Percentiles rank a stretch among this genome's conserved stretches.
phyloP scores from a whole-genome alignment of 2,797 vertebrate species.

The Mormyrops boulengeri region DNA sequence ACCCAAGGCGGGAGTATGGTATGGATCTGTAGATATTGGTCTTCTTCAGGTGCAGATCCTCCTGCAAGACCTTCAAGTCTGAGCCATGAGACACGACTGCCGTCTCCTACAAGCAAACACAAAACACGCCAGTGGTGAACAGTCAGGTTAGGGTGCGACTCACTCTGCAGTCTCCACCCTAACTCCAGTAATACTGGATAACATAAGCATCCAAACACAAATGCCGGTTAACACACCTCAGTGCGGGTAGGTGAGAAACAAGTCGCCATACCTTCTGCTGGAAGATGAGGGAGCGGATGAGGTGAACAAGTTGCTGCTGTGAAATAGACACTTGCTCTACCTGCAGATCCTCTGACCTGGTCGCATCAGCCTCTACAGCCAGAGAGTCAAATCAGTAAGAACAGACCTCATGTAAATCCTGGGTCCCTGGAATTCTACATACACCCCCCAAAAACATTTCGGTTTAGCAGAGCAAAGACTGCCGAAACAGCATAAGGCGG shows the following conservation, averaged over 20 bases:
- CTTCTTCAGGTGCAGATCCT: slow-evolving; percentile 62
- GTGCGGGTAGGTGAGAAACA: not conserved
- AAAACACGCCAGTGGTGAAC: not conserved
- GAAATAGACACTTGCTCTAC: slow-evolving; percentile 43
- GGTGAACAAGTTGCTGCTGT: slow-evolving; percentile 57
- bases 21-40: slow-evolving; percentile 60
- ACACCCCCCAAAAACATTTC: not conserved
- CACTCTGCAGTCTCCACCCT: not conserved
- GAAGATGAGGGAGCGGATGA: slow-evolving; percentile 56
- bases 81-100: slow-evolving; percentile 40
- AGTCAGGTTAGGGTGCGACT: not conserved
- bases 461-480: not conserved
- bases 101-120: slow-evolving; percentile 39
- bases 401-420: not conserved
- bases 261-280: slow-evolving; percentile 49
- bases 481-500: not conserved
- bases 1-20: slow-evolving; percentile 60
- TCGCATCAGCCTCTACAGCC: slow-evolving; percentile 47
- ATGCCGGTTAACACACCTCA: not conserved
- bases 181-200: not conserved
- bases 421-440: not conserved
- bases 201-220: not conserved
- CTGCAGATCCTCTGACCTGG: slow-evolving; percentile 43
- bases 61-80: slow-evolving; percentile 57
- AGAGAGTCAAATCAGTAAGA: slow-evolving; percentile 8